Conservation (phyloP, 1,140 invertebrate genomes). For the Arion vulgaris region DNA sequence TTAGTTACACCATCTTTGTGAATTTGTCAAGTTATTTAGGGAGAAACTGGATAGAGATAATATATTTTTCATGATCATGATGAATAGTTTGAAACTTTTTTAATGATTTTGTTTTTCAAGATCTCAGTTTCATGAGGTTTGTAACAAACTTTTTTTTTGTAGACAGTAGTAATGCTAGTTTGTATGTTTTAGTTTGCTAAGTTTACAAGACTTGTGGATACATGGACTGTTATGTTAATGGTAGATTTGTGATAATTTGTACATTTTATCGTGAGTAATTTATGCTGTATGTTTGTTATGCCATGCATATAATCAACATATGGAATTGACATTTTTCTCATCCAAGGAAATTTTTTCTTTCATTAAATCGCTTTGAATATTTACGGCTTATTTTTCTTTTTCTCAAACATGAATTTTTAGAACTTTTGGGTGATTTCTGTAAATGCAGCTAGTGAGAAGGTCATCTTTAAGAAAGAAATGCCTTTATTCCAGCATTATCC, state of each 20-base stretch:
- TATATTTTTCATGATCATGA: neutral
- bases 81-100: neutral
- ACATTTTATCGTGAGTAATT: neutral
- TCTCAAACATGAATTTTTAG: neutral
- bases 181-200: neutral
- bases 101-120: neutral
- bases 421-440: neutral
- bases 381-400: neutral
- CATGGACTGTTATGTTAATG: neutral
- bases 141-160: neutral
- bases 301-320: neutral
- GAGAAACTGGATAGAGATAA: no score
- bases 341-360: neutral
- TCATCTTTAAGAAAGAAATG: no score
- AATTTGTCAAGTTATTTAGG: no score
- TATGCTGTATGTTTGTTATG: neutral
- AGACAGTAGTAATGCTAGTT: neutral
- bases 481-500: no score
- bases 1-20: no score
- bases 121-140: neutral
- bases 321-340: neutral
- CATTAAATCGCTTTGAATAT: neutral
- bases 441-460: neutral
- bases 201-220: neutral
- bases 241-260: conserved; percentile 3